Percentiles rank a stretch among this genome's conserved stretches.
Conservation (phyloP, 2,113 vertebrate species). For the Thamnaconus septentrionalis region DNA sequence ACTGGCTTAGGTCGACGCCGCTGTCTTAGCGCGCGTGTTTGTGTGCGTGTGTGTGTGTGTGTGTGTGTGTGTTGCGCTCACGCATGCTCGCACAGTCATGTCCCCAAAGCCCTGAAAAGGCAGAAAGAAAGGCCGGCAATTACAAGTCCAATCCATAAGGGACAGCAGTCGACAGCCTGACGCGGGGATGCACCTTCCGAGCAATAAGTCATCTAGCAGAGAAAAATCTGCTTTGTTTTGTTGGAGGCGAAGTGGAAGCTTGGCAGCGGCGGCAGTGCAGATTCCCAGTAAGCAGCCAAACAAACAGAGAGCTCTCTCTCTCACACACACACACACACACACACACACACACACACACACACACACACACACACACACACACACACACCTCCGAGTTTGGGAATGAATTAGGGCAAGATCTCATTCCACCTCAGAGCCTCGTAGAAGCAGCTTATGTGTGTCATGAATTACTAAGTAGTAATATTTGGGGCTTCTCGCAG, state of each 20-base stretch:
- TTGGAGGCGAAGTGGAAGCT: constrained; percentile 29
- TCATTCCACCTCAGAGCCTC: constrained; percentile 48
- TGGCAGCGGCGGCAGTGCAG: constrained; percentile 19
- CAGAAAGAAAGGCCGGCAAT: constrained; percentile 12
- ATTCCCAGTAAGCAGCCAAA: constrained; percentile 43
- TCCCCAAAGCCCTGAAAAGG: constrained; percentile 6
- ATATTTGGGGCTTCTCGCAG: constrained; percentile 63
- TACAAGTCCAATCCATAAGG: constrained; percentile 7
- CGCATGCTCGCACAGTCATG: not conserved
- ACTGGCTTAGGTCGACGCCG: not conserved
- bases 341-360: not conserved
- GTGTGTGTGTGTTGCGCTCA: too few relatives aligned
- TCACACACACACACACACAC: not conserved
- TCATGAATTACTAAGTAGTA: constrained; percentile 70
- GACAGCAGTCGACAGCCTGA: not conserved
- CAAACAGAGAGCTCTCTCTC: constrained; percentile 43
- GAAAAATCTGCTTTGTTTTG: constrained; percentile 30
- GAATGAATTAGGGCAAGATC: constrained; percentile 57
- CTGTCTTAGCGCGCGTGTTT: not conserved
- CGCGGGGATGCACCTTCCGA: constrained; percentile 8
- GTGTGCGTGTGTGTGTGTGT: too few relatives aligned
- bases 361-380: too few relatives aligned
- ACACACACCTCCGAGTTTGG: constrained; percentile 30
- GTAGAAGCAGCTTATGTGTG: constrained; percentile 62
- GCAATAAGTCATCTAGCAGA: constrained; percentile 15